Conservation (phyloP, 2,797 vertebrate species). For the Pempheris klunzingeri region DNA sequence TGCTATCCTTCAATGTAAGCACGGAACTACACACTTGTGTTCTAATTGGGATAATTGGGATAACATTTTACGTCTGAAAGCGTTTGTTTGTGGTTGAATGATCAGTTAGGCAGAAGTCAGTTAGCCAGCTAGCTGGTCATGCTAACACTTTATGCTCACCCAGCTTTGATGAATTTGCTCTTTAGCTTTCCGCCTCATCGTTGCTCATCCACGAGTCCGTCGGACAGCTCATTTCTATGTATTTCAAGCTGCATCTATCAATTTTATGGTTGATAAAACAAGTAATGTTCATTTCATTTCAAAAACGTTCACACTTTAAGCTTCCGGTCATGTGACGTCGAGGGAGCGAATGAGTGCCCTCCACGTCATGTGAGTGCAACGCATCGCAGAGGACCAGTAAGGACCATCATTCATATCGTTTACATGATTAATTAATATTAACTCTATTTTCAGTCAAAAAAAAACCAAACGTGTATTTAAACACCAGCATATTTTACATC, state of each 20-base stretch:
- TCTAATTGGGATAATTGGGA: accelerated
- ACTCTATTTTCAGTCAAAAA: background rate
- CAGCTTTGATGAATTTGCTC: background rate
- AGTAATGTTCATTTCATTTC: conserved; percentile 46
- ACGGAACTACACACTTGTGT: accelerated
- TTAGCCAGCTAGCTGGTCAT: conserved; percentile 28
- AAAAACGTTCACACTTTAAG: conserved; percentile 28
- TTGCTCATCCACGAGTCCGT: background rate
- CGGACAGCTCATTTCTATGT: accelerated
- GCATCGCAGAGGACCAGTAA: accelerated
- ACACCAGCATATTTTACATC: background rate
- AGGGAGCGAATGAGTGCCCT: background rate
- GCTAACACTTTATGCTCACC: conserved; percentile 47
- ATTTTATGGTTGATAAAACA: accelerated
- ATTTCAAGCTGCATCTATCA: accelerated
- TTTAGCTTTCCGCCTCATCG: conserved; percentile 11
- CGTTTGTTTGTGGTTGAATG: background rate
- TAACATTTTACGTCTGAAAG: background rate
- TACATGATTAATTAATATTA: too few relatives aligned
- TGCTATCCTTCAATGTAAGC: background rate
- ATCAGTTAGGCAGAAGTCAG: background rate
- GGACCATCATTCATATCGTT: too few relatives aligned
- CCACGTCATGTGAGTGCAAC: conserved; percentile 3
- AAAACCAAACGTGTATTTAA: too few relatives aligned
- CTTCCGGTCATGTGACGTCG: conserved; percentile 70